Percentiles rank a stretch among this genome's conserved stretches.
Conservation (phyloP, 2,113 vertebrate species). For the Todiramphus chloris region DNA sequence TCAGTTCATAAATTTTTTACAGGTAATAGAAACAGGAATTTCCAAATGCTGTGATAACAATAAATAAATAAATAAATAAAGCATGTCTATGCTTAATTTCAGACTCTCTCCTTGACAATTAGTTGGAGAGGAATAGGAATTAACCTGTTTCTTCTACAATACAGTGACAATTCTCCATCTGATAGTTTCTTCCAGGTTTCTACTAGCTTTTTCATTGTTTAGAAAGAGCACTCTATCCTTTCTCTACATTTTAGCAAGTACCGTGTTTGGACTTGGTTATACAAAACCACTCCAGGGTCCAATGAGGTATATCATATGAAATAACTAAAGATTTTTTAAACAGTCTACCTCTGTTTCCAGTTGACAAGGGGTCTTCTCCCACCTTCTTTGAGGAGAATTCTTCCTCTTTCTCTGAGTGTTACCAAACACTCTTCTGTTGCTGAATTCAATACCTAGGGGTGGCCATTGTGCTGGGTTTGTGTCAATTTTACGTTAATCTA, state of each 20-base stretch:
- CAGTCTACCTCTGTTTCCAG: background rate
- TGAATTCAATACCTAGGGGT: background rate
- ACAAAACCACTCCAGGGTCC: background rate
- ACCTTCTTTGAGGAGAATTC: background rate
- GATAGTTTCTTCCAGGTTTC: background rate
- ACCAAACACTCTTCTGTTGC: background rate
- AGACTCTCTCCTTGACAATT: background rate
- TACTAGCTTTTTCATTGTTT: background rate
- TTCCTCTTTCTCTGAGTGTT: background rate
- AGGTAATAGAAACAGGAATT: background rate
- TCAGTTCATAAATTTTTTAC: background rate
- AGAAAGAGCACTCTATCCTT: background rate
- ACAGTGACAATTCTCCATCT: background rate
- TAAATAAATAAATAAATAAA: background rate
- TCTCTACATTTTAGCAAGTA: background rate
- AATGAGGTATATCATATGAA: background rate
- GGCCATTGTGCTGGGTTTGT: background rate
- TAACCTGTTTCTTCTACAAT: background rate
- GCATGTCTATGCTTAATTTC: background rate
- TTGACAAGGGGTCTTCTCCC: background rate
- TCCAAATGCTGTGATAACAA: background rate
- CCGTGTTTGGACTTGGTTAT: background rate
- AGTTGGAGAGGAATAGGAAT: background rate
- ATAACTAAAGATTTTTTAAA: background rate
- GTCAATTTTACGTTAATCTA: background rate